Percentiles rank a stretch among this genome's conserved stretches.
phyloP scores from a whole-genome alignment of 2,113 vertebrate genomes.

The Uria aalge region DNA sequence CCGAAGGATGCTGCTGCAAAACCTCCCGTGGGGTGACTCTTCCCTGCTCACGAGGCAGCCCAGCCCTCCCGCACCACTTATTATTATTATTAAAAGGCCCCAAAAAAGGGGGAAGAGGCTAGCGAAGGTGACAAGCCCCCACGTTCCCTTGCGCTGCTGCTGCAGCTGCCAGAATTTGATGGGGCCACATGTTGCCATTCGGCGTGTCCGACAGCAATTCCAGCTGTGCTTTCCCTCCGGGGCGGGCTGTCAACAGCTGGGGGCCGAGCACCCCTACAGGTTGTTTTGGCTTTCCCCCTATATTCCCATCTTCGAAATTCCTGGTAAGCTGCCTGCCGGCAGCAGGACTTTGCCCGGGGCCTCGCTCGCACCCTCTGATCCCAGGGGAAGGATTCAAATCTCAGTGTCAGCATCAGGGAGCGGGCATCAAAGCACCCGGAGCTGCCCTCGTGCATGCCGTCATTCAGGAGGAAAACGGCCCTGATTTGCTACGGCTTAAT shows the following conservation, averaged over 20 bases:
- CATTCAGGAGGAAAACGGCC: neutral
- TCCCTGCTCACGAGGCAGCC: neutral
- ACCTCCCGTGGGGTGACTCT: neutral
- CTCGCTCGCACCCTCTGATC: neutral
- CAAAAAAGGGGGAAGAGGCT: neutral
- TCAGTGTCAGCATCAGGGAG: fast-evolving
- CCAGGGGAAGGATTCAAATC: neutral
- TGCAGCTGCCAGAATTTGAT: neutral
- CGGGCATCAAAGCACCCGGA: fast-evolving
- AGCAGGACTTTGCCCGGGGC: fast-evolving
- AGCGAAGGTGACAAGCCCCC: neutral
- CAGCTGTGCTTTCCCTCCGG: neutral
- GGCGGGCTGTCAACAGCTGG: neutral
- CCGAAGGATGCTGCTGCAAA: neutral
- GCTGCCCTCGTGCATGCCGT: neutral
- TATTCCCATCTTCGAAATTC: neutral
- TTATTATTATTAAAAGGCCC: neutral
- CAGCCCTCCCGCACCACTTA: neutral
- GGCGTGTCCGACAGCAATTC: neutral
- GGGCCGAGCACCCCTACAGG: fast-evolving
- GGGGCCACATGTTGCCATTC: fast-evolving
- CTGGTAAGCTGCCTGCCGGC: neutral
- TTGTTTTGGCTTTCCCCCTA: neutral
- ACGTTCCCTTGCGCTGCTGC: fast-evolving
- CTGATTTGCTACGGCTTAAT: neutral